Evolutionary conservation across 2,113 vertebrate genomes (phyloP).

Genomic region (Zosterops borbonicus): DNA sequence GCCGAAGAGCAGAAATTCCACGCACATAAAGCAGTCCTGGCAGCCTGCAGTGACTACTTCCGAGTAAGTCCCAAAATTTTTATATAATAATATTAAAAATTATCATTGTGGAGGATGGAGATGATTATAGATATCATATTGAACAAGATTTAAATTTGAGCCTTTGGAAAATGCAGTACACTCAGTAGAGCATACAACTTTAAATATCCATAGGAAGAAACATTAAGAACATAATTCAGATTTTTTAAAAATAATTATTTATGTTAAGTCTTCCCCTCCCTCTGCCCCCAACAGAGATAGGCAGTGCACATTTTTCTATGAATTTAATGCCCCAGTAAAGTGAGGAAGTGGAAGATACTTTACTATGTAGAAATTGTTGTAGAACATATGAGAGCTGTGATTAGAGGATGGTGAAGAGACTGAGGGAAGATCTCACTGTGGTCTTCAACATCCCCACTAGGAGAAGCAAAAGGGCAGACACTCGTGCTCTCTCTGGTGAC

Average conservation of each 20-base stretch:
- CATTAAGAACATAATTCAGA: neutral
- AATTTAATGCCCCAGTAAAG: neutral
- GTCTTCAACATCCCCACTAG: neutral
- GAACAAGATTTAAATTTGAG: neutral
- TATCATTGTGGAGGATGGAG: neutral
- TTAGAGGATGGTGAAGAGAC: neutral
- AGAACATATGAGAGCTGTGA: neutral
- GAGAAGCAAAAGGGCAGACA: neutral
- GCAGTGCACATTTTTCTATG: neutral
- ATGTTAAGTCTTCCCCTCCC: neutral
- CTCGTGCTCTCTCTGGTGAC: neutral
- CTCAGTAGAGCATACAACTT: neutral
- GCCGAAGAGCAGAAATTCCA: conserved; percentile 97
- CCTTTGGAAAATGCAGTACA: neutral
- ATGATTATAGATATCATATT: neutral
- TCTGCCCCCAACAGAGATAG: neutral
- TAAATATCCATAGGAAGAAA: neutral
- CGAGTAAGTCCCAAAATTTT: conserved; percentile 79
- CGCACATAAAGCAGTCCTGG: conserved; percentile 93
- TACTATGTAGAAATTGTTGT: neutral
- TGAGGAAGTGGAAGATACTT: neutral
- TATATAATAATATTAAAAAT: neutral
- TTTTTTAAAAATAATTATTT: neutral
- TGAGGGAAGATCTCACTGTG: neutral
- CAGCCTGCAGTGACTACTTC: conserved; percentile 97